These are phyloP conservation scores for Dromococcyx pavoninus DNA, from an alignment of 2,797 vertebrate species.

Conservation along the genomic window DNA sequence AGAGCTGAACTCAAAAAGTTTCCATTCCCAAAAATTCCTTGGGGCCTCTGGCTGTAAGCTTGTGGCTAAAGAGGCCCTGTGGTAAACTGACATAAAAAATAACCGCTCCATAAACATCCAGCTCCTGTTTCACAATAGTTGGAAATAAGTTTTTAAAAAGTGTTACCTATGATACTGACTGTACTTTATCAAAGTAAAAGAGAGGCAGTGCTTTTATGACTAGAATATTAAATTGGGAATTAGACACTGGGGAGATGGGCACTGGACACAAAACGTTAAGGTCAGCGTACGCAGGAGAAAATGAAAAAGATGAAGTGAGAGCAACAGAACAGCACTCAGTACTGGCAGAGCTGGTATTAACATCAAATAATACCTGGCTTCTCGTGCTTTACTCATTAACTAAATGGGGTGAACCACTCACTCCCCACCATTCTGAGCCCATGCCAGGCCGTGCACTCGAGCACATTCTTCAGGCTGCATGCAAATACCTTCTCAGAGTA, in stretches of 20 bases:
- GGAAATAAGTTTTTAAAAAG: background rate
- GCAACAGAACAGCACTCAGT: background rate
- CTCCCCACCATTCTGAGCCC: background rate
- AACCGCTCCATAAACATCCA: conserved; percentile 39
- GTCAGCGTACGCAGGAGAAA: background rate
- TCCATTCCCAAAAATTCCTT: conserved; percentile 42
- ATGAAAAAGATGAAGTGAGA: background rate
- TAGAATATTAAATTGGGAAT: background rate
- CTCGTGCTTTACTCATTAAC: background rate
- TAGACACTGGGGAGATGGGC: background rate
- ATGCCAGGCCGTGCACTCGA: background rate
- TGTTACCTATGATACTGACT: background rate
- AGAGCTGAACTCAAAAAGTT: conserved; percentile 40
- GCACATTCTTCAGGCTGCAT: background rate
- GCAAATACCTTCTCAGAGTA: background rate
- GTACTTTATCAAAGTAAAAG: background rate
- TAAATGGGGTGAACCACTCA: background rate
- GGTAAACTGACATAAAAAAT: conserved; percentile 48
- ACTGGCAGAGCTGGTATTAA: background rate
- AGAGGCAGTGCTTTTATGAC: background rate
- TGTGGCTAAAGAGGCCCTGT: conserved; percentile 53
- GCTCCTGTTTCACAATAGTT: conserved; percentile 46
- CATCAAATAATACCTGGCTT: background rate
- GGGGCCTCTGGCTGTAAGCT: conserved; percentile 39
- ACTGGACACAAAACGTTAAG: background rate